Evolutionary conservation across 1,140 invertebrate genomes (phyloP), one percentile per base, ranked within the genome.

Genomic region (Saxidomus purpurata): DNA sequence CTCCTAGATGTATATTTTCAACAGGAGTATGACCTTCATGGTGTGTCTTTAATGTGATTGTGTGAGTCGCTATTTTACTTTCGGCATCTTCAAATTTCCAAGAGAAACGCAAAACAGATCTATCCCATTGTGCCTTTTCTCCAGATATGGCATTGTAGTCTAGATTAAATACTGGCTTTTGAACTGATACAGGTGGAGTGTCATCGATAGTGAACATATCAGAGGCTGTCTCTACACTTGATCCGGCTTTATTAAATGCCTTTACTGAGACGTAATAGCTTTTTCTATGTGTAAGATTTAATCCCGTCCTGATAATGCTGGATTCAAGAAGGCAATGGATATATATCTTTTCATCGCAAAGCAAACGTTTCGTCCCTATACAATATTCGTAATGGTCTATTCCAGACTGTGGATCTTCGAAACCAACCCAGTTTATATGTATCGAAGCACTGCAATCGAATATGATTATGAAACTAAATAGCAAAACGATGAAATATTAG

Each of bases 31-130:
- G 87, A 19, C 90, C 89, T 52, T 89, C 90, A 34, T 87, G 84
- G 34, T 92, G 90, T 22, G 90, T 91, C 25, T 63, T 63, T 17
- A 94, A 28, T 19, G 63, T 71, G 0, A 93, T 34, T 0, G 74
- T 67, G 19, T 91, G 90, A 19, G 52, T 89, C 15, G 90, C 74
- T 79, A 94, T 87, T 17, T 90, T 86, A 89, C 92, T 94, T 59
- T 93, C 90, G 11, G 82, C 59, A 61, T 94, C 93, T 49, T 81
- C 31, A 69, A 93, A 93, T 55, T 88, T 49, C 93, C 92, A 94
- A 3, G 25, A 34, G 0, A 94, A 0, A 0, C 47, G 82, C 15
- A 94, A 22, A 31, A 92, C 47, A 6, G 92, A 92, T 15, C 77
- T 89, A 55, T 94, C 93, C 34, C 55, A 89, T 59, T 92, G 90